Percentiles rank a stretch among this genome's conserved stretches.
These are phyloP conservation scores for Epicampocera succincta DNA, from an alignment of 2,888 invertebrate species.

Conservation along the genomic window DNA sequence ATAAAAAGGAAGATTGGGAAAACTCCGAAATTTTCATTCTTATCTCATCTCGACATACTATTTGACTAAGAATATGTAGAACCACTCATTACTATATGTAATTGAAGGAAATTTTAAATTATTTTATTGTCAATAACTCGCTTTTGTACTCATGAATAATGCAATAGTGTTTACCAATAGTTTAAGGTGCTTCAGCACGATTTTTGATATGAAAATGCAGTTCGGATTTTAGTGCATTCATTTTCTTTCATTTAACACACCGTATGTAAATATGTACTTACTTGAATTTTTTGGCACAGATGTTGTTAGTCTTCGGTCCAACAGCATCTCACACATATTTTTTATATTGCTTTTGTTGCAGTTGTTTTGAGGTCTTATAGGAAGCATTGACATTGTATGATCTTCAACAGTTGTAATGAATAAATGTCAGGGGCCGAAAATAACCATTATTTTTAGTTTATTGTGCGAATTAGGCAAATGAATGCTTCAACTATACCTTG, in stretches of 20 bases:
- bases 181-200: no score
- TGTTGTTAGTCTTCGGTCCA: conserved; percentile 35
- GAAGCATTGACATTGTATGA: conserved; percentile 51
- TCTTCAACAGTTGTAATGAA: conserved; percentile 25
- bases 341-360: conserved; percentile 4
- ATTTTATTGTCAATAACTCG: no score
- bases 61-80: no score
- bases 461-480: background rate
- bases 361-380: conserved; percentile 24
- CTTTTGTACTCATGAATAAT: no score
- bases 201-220: no score
- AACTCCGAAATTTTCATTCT: no score
- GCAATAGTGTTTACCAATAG: no score
- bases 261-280: conserved; percentile 19
- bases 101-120: no score
- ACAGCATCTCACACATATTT: conserved; percentile 27
- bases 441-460: background rate
- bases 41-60: no score
- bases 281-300: conserved; percentile 53
- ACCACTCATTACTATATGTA: no score
- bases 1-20: no score
- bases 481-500: no score
- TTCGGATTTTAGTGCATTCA: background rate
- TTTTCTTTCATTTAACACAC: background rate
- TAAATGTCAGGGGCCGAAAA: conserved; percentile 28